Percentiles rank a stretch among this genome's conserved stretches.
These are phyloP conservation scores for Drosophila antonietae DNA, from an alignment of 2,888 invertebrate genomes.

Conservation along the genomic window DNA sequence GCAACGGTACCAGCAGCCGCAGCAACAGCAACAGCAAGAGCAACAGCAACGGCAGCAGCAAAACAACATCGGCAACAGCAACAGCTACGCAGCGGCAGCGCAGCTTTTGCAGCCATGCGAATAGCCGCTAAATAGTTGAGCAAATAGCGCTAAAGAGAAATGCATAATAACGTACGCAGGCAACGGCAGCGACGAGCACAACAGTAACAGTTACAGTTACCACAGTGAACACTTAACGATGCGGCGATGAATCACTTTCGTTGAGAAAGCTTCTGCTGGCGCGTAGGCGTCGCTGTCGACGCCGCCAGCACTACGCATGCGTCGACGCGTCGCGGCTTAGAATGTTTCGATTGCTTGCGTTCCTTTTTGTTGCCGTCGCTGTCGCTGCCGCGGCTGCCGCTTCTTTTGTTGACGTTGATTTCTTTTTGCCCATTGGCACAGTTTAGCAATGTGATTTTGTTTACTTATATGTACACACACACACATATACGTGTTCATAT, in stretches of 20 bases:
- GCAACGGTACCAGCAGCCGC: slow-evolving; percentile 16
- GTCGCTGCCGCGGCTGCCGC: slow-evolving; percentile 8
- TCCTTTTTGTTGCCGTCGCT: slow-evolving; percentile 21
- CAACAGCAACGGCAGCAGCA: slow-evolving; percentile 7
- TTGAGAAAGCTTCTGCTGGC: slow-evolving; percentile 74
- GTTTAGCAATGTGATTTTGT: slow-evolving; percentile 48
- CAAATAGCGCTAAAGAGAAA: slow-evolving; percentile 69
- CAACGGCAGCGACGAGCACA: slow-evolving; percentile 3
- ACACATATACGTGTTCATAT: too few relatives aligned
- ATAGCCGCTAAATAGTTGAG: slow-evolving; percentile 55
- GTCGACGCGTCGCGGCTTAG: slow-evolving; percentile 31
- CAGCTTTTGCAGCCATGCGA: slow-evolving; percentile 30
- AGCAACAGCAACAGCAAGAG: slow-evolving; percentile 2
- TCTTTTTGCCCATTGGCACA: slow-evolving; percentile 73
- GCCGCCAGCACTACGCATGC: slow-evolving; percentile 23
- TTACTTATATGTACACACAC: slow-evolving; percentile 23
- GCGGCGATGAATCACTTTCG: slow-evolving; percentile 72
- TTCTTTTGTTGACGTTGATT: slow-evolving; percentile 59
- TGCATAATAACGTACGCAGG: slow-evolving; percentile 58
- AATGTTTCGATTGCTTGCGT: slow-evolving; percentile 31
- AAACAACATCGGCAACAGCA: slow-evolving; percentile 11
- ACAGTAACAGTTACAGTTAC: slow-evolving; percentile 14
- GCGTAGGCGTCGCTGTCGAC: slow-evolving; percentile 53
- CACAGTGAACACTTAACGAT: slow-evolving; percentile 40
- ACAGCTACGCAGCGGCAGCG: slow-evolving; percentile 17